These are phyloP conservation scores for Cyrtorhinus lividipennis DNA, from an alignment of 1,140 invertebrate genomes.

Conservation along the genomic window DNA sequence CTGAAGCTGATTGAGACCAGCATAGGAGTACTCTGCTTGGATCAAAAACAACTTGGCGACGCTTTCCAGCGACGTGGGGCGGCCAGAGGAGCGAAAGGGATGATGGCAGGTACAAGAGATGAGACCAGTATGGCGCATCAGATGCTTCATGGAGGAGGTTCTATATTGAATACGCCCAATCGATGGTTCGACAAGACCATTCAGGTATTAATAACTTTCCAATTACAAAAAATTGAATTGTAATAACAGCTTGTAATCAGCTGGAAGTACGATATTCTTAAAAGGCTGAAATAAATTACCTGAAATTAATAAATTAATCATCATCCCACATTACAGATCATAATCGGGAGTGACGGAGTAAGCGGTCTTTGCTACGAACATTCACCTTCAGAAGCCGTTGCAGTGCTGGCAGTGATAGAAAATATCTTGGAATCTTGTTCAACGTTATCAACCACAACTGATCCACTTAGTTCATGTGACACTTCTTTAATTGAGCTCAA, in stretches of 20 bases:
- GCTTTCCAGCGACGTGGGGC: constrained; percentile 38
- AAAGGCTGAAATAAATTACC: no score
- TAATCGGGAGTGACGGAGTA: constrained; percentile 71
- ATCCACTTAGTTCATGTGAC: constrained; percentile 37
- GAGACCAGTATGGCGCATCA: constrained; percentile 78
- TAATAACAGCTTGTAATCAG: no score
- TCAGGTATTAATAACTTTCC: constrained; percentile 53
- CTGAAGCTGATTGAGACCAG: constrained; percentile 69
- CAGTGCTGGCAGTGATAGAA: constrained; percentile 72
- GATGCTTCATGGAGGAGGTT: constrained; percentile 85
- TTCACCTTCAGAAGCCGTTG: constrained; percentile 90
- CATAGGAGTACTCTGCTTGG: constrained; percentile 71
- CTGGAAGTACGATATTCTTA: no score
- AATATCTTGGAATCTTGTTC: constrained; percentile 49
- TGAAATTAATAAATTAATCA: no score
- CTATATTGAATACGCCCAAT: constrained; percentile 68
- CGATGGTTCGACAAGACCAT: constrained; percentile 97
- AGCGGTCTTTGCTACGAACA: constrained; percentile 95
- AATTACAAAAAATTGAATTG: no score
- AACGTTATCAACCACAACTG: constrained; percentile 34
- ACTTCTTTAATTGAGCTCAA: constrained; percentile 59
- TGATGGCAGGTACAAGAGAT: constrained; percentile 43
- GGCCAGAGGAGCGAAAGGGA: constrained; percentile 27
- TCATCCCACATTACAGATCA: no score
- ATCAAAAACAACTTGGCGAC: constrained; percentile 37